phyloP scores from a whole-genome alignment of 2,888 invertebrate species.

The Coleophora deauratella region DNA sequence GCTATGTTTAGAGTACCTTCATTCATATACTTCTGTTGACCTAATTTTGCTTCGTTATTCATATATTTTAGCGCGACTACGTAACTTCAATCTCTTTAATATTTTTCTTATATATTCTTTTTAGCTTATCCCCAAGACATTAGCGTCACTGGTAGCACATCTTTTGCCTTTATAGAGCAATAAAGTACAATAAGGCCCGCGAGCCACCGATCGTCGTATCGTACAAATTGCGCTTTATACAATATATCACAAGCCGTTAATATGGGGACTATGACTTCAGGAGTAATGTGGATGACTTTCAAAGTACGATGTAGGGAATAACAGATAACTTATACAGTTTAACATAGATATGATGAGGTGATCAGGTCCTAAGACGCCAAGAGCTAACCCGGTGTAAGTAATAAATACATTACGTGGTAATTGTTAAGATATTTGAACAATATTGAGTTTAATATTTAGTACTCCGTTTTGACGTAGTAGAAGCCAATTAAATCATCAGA shows the following conservation, averaged over 20 bases:
- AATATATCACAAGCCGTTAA: slow-evolving; percentile 51
- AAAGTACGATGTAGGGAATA: background rate
- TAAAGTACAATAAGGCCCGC: slow-evolving; percentile 53
- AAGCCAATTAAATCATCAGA: too few relatives aligned
- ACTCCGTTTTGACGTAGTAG: too few relatives aligned
- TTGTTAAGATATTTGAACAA: too few relatives aligned
- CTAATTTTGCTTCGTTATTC: background rate
- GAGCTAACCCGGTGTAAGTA: background rate
- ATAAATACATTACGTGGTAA: too few relatives aligned
- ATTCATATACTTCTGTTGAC: too few relatives aligned
- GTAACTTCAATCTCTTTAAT: background rate
- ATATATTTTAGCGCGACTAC: background rate
- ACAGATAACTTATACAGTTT: background rate
- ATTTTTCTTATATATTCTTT: too few relatives aligned
- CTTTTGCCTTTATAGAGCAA: slow-evolving; percentile 36
- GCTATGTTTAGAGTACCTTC: too few relatives aligned
- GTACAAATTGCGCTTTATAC: slow-evolving; percentile 69
- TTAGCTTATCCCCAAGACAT: background rate
- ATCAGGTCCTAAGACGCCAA: background rate
- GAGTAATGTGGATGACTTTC: background rate
- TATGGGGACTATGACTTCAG: slow-evolving; percentile 20
- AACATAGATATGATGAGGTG: background rate
- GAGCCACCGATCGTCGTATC: slow-evolving; percentile 55
- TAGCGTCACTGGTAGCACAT: background rate
- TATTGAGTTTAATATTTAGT: too few relatives aligned